Base-by-base conservation (phyloP, 2,888 invertebrate species). In the Drosophila leonis region DNA sequence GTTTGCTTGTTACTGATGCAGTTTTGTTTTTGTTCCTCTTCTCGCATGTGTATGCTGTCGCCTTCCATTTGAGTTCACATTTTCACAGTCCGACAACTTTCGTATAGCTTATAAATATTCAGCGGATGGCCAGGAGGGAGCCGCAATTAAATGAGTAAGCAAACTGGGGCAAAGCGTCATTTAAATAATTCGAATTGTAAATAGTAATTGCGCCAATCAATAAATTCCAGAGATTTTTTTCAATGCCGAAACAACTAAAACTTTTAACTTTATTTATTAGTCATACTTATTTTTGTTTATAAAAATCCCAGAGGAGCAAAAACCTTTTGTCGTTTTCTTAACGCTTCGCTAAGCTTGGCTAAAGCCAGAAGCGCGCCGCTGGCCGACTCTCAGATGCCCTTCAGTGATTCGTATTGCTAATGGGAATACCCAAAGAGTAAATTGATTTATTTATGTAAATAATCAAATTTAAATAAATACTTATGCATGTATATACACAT, bases 71-170 rank as follows among this genome's bases (percentile, higher is more conserved):
- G 24, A 52, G 55, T 63, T 51, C 24, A 61, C 67, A 64, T 70
- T 60, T 82, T 70, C 54, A 74, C 78, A 75, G 75, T 66, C 71
- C 62, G 52, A 41, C 75, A 72, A 71, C 39, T 74, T 55, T 51
- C 18, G 48, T 6, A 52, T 61, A 60, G 42, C 82, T 87, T 62
- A 84, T 84, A 65, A 84, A 84, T 87, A 84, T 84, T 63, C 72
- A 84, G 48, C 60, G 29, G 4, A 29, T 39, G 15, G 46, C 31
- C n/a, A 9, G 59, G 24, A n/a, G 54, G 44, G 18, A 27, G 54
- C 15, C 24, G 18, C 13, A 15, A 12, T 57, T 52, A 65, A 29
- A 68, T 83, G 85, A 84, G 56, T 69, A 65, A 82, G 64, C 70
- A 64, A 82, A 75, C 46, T 75, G 72, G 49, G 48, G 55, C 81